Evolutionary conservation across 2,797 vertebrate genomes (phyloP).

Genomic region (Morelia viridis): DNA sequence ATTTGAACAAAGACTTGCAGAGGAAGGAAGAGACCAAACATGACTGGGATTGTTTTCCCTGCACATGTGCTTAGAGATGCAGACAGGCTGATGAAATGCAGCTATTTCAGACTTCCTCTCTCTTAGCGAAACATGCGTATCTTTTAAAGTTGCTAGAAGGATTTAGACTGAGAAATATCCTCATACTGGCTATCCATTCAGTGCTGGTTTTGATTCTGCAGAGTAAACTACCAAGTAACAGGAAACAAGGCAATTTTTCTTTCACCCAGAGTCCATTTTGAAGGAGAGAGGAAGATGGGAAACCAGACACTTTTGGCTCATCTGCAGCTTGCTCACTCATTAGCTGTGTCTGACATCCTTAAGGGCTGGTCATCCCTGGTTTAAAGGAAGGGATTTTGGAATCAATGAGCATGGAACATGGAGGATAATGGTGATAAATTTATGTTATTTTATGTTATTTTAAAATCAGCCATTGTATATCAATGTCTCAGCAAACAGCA

Average conservation of each 20-base stretch:
- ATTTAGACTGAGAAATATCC: background rate
- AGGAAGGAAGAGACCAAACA: background rate
- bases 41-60: background rate
- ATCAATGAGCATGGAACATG: background rate
- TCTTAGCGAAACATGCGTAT: background rate
- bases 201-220: background rate
- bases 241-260: background rate
- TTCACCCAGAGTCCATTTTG: background rate
- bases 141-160: background rate
- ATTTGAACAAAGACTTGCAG: background rate
- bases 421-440: background rate
- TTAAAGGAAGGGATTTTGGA: background rate
- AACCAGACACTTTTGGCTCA: background rate
- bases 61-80: background rate
- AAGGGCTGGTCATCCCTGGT: background rate
- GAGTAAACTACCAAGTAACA: background rate
- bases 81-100: background rate
- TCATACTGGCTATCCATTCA: too few relatives aligned
- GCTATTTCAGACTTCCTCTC: background rate
- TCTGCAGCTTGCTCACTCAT: background rate
- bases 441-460: background rate
- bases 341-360: background rate
- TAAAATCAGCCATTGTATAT: background rate
- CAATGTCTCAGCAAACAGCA: background rate
- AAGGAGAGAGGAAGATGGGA: background rate